Evolutionary conservation across 2,113 vertebrate species (phyloP), one percentile per base, ranked within the genome.

Genomic region (Coptodon rendalli): DNA sequence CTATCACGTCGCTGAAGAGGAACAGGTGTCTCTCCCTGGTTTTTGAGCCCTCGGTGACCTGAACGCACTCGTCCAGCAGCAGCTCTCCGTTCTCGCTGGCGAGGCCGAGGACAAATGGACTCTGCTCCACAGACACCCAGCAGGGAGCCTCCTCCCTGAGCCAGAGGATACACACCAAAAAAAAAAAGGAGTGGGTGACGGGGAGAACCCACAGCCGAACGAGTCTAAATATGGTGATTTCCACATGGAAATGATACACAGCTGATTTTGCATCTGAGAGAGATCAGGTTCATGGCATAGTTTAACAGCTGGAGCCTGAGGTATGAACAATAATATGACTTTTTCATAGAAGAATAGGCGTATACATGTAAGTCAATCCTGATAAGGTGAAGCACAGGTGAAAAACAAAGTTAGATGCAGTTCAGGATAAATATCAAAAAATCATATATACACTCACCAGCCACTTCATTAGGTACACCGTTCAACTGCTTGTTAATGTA

Each of bases 31-130:
- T 93, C 43, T 95, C 87, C 11, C 88, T 93, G 61, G 95, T 96
- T 91, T 96, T 95, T 3, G 88, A 82, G 78, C 93, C 92, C 86
- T 95, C 94, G 0, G 93, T 97, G 24, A 97, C 89, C 61, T 96
- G 93, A 38, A 95, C 89, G 1, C 88, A 90, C 24, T 96, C 94
- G 9, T 96, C 96, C 90, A 97, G 89, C 80, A 96, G 89, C 83
- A 96, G 93, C 43, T 95, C 86, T 4, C 93, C 93, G 17, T 95
- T 94, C 85, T 96, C 93, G 9, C 84, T 84, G 40, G 91, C 89
- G 56, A 97, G 91, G 56, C 95, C 95, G 5, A 96, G 92, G 85
- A 97, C 95, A 31, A 96, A 97, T 1, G 95, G 95, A 90, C 96
- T 96, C 93, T 96, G 96, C 3, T 96, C 94, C 76, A 93, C 91